Evolutionary conservation across 2,113 vertebrate genomes (phyloP).

Genomic region (Pelmatolapia mariae): DNA sequence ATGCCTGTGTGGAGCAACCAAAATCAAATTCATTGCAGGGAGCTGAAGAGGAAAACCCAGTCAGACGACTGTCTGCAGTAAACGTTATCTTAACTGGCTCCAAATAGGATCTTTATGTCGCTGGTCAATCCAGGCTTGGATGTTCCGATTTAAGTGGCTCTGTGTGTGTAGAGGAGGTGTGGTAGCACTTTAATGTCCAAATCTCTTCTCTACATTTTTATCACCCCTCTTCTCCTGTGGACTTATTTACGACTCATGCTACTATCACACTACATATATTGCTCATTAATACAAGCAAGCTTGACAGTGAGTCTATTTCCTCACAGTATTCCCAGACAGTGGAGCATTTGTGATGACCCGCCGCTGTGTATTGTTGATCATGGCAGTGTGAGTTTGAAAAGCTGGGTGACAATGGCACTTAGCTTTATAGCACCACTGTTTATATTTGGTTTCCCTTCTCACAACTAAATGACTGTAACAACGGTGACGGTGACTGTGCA

Average conservation of each 20-base stretch:
- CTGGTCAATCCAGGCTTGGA: not conserved
- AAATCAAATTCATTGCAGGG: not conserved
- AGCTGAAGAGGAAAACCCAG: not conserved
- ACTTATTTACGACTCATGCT: not conserved
- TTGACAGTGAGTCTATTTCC: not conserved
- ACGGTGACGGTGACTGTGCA: constrained; percentile 22
- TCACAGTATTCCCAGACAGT: not conserved
- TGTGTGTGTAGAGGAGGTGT: not conserved
- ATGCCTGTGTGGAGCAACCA: not conserved
- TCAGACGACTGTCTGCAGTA: not conserved
- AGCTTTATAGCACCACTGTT: constrained; percentile 55
- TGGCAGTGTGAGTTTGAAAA: constrained; percentile 51
- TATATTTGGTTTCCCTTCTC: constrained; percentile 55
- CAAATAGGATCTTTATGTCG: constrained; percentile 1
- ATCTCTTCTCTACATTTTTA: not conserved
- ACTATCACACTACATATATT: not conserved
- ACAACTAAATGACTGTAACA: constrained; percentile 45
- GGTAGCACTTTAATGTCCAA: not conserved
- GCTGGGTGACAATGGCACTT: constrained; percentile 51
- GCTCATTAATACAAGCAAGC: not conserved
- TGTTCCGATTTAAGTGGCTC: not conserved
- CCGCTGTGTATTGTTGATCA: constrained; percentile 23
- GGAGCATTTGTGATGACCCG: not conserved
- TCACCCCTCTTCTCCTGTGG: not conserved
- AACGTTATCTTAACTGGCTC: constrained; percentile 14